Percentiles rank a stretch among this genome's conserved stretches.
These are phyloP conservation scores for Seira musarum DNA, from an alignment of 2,888 invertebrate species.

Conservation along the genomic window DNA sequence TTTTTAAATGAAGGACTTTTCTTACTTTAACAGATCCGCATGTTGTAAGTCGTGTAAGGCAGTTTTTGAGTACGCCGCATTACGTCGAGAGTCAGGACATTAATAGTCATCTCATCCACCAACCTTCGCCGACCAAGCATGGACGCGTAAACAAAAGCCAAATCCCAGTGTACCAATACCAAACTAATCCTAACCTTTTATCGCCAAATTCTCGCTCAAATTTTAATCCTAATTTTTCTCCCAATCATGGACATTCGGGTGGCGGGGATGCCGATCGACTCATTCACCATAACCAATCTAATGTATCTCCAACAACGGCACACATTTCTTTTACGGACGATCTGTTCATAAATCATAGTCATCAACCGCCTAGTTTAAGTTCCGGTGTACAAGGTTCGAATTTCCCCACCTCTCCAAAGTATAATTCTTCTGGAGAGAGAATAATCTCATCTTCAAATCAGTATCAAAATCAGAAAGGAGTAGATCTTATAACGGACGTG, in stretches of 20 bases:
- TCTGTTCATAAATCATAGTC: constrained; percentile 68
- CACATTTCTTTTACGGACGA: constrained; percentile 69
- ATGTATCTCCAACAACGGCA: constrained; percentile 29
- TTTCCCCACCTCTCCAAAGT: constrained; percentile 48
- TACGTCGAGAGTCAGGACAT: constrained; percentile 56
- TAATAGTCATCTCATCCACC: constrained; percentile 43
- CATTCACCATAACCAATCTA: constrained; percentile 46
- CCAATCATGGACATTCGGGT: constrained; percentile 29
- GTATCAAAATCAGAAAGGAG: constrained; percentile 49
- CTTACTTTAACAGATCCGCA: constrained; percentile 81
- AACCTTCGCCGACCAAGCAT: constrained; percentile 58
- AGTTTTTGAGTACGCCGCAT: constrained; percentile 72
- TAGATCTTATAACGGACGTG: constrained; percentile 43
- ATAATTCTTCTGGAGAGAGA: constrained; percentile 27
- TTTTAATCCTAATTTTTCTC: constrained; percentile 52
- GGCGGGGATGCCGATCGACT: constrained; percentile 47
- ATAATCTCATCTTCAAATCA: constrained; percentile 15
- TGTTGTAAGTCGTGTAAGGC: constrained; percentile 79
- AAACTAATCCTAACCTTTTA: constrained; percentile 37
- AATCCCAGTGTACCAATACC: constrained; percentile 65
- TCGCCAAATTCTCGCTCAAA: constrained; percentile 58
- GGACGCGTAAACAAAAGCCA: constrained; percentile 59
- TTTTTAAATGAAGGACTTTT: not conserved
- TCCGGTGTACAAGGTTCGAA: constrained; percentile 34
- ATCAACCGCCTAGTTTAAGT: constrained; percentile 53